Conservation (phyloP, 2,113 vertebrate genomes). For the Caranx ignobilis region DNA sequence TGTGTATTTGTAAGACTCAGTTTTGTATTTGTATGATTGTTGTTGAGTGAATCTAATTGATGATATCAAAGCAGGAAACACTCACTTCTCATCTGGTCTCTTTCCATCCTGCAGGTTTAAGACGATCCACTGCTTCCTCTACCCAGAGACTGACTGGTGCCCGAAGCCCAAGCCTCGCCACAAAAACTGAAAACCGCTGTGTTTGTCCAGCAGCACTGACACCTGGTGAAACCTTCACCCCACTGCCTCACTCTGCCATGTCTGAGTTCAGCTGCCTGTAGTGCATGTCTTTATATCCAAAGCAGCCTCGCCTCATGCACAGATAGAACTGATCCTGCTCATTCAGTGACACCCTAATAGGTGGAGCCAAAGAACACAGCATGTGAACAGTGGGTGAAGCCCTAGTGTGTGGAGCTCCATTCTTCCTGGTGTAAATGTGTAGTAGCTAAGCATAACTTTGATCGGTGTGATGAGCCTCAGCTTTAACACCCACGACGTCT, state of each 20-base stretch:
- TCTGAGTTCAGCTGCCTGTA: neutral
- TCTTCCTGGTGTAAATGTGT: too few species aligned
- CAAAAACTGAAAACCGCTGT: slow-evolving; percentile 25
- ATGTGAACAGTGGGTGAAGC: too few species aligned
- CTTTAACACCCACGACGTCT: too few species aligned
- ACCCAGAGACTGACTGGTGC: slow-evolving; percentile 94
- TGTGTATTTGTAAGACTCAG: too few species aligned
- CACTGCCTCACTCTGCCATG: neutral
- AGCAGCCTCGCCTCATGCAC: neutral
- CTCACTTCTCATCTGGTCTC: neutral
- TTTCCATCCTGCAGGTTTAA: slow-evolving; percentile 86
- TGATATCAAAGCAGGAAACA: neutral
- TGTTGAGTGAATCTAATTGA: neutral
- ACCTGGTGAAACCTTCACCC: neutral
- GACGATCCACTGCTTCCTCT: slow-evolving; percentile 94
- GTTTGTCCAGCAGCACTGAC: neutral
- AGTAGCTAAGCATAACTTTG: too few species aligned
- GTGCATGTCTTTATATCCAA: neutral
- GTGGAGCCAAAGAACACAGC: neutral
- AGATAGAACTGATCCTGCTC: neutral
- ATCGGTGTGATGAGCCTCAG: too few species aligned
- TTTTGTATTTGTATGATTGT: neutral
- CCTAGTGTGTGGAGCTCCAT: too few species aligned
- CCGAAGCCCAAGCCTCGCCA: slow-evolving; percentile 69
- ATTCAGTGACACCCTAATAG: neutral